Evolutionary conservation across 2,797 vertebrate species (phyloP), one percentile per base, ranked within the genome.

Genomic region (Lerista edwardsae): DNA sequence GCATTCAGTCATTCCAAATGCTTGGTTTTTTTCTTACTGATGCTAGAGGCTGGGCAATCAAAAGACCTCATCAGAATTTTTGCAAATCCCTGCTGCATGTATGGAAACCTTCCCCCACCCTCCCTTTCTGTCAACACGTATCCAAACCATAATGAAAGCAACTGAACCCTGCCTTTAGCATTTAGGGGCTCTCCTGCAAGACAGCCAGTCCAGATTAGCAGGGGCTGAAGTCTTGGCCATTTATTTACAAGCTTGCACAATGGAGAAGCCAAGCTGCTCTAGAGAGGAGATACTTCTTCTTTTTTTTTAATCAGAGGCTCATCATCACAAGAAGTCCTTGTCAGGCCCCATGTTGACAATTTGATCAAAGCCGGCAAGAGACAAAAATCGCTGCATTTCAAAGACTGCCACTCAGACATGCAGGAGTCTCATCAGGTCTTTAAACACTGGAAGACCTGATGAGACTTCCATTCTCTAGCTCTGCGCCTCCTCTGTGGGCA

Each of bases 401-500:
- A 80, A 80, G 72, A 27, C 73, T 71, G 65, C 82, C 75, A 71
- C 82, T 84, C 82, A 84, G 75, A 84, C 82, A 84, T 84, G 64
- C 82, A 69, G 82, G 82, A 84, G 82, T 84, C 74, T 84, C 74
- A 15, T 21, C 65, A 84, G 64, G 36, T 36, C 21, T 27, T 55
- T n/a, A n/a, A n/a, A n/a, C n/a, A n/a, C n/a, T n/a, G n/a, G n/a
- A n/a, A n/a, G n/a, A n/a, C 6, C 6, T 47, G 82, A 68, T 65
- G 61, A 55, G 31, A 34, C 68, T 61, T 36, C 41, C 41, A 65
- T 67, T 68, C 64, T 68, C 41, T 55, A 14, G 2, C 10, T 21
- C 67, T 36, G 23, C 12, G 57, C 34, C 57, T 76, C 23, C 41
- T 64, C 57, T 47, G 55, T 25, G 41, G 44, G 25, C 6, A 23